Conservation (phyloP, 2,797 vertebrate genomes). For the Liparis tanakae region DNA sequence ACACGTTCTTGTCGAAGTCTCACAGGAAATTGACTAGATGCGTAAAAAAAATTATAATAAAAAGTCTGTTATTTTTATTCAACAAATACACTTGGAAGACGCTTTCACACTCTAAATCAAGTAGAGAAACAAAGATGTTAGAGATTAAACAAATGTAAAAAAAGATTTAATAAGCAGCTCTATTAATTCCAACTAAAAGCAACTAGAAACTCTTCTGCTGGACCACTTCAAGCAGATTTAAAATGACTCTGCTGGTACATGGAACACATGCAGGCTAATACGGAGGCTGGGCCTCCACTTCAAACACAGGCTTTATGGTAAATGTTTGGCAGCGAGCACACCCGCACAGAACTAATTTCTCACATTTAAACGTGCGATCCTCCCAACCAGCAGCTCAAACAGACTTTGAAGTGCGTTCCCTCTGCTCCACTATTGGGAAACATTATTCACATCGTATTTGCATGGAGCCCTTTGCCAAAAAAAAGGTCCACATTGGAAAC, state of each 20-base stretch:
- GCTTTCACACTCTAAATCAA: slow-evolving; percentile 25
- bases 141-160: slow-evolving; percentile 4
- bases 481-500: slow-evolving; percentile 73
- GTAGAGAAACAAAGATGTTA: slow-evolving; percentile 42
- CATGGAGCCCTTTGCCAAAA: slow-evolving; percentile 68
- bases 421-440: slow-evolving; percentile 74
- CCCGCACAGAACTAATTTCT: slow-evolving; percentile 69
- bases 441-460: slow-evolving; percentile 80
- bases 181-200: slow-evolving; percentile 60
- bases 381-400: slow-evolving; percentile 78
- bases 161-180: slow-evolving; percentile 56
- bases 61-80: slow-evolving; percentile 22
- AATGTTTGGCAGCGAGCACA: slow-evolving; percentile 72
- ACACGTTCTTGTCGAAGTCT: neutral
- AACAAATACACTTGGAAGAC: slow-evolving; percentile 26
- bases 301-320: slow-evolving; percentile 81
- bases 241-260: slow-evolving; percentile 69
- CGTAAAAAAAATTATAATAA: neutral
- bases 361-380: slow-evolving; percentile 76
- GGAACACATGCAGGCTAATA: slow-evolving; percentile 73
- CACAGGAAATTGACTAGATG: slow-evolving; percentile 19
- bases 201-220: slow-evolving; percentile 58
- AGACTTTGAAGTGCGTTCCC: slow-evolving; percentile 81
- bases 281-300: slow-evolving; percentile 77
- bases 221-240: slow-evolving; percentile 72